phyloP scores from a whole-genome alignment of 2,113 vertebrate genomes.

The Callorhinus ursinus region DNA sequence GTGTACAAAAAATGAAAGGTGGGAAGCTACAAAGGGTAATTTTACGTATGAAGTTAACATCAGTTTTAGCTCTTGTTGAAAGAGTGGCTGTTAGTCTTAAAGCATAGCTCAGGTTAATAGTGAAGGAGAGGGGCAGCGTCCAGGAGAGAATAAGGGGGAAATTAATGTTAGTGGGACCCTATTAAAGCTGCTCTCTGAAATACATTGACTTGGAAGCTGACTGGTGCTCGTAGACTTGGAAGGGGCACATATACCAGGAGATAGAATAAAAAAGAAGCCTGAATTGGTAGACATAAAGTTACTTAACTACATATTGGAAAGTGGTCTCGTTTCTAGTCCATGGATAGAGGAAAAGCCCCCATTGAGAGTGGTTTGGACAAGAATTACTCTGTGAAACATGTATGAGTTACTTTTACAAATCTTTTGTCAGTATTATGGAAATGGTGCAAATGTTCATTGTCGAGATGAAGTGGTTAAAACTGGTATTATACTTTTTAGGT shows the following conservation, averaged over 20 bases:
- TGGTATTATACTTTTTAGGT: not conserved
- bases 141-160: not conserved
- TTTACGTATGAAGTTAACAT: slow-evolving; percentile 27
- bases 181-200: not conserved
- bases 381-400: not conserved
- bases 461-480: not conserved
- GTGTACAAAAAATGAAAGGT: slow-evolving; percentile 7
- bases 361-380: not conserved
- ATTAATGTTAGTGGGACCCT: not conserved
- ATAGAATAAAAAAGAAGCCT: not conserved
- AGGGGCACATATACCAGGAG: not conserved
- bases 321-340: slow-evolving; percentile 1
- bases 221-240: not conserved
- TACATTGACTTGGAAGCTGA: not conserved
- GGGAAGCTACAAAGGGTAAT: not conserved
- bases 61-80: slow-evolving; percentile 10
- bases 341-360: not conserved
- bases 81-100: not conserved
- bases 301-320: not conserved
- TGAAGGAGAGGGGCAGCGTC: not conserved
- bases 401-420: not conserved
- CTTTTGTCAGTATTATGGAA: not conserved
- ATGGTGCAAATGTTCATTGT: not conserved
- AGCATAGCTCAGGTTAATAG: not conserved
- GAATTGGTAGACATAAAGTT: not conserved